phyloP scores from a whole-genome alignment of 1,140 invertebrate species.

The Micrasema minimum region DNA sequence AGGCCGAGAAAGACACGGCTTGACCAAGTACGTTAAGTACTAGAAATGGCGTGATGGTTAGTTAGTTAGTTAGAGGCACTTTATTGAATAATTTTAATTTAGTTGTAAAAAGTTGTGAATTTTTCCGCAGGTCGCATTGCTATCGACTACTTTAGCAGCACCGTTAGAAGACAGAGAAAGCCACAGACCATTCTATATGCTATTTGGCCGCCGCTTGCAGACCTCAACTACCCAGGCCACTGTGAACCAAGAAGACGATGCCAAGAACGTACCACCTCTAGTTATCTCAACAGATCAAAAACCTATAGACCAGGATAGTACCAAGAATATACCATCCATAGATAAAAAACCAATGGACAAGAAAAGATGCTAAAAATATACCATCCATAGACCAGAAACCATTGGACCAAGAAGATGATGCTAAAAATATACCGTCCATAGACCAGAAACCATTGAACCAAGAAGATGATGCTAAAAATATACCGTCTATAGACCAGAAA shows the following conservation, averaged over 20 bases:
- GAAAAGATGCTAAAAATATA: too few species aligned
- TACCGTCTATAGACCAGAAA: too few species aligned
- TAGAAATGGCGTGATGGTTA: too few species aligned
- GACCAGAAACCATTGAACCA: not conserved
- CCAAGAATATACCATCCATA: not conserved
- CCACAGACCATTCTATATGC: not conserved
- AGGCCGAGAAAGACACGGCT: too few species aligned
- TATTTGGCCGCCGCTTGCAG: not conserved
- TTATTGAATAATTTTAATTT: too few species aligned
- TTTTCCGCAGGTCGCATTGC: not conserved
- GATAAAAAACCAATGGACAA: too few species aligned
- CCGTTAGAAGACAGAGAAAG: conserved; percentile 8
- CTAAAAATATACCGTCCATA: not conserved
- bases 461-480: not conserved
- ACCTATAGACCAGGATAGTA: not conserved
- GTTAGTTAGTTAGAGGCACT: too few species aligned
- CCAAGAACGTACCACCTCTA: not conserved
- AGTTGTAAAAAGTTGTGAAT: too few species aligned
- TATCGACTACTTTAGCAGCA: conserved; percentile 7
- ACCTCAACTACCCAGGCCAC: not conserved
- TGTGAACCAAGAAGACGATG: not conserved
- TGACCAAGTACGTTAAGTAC: too few species aligned
- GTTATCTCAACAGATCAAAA: conserved; percentile 1
- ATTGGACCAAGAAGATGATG: not conserved
- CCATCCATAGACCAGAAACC: too few species aligned